Base-by-base conservation (phyloP, 2,113 vertebrate species). In the Grantiella picta region DNA sequence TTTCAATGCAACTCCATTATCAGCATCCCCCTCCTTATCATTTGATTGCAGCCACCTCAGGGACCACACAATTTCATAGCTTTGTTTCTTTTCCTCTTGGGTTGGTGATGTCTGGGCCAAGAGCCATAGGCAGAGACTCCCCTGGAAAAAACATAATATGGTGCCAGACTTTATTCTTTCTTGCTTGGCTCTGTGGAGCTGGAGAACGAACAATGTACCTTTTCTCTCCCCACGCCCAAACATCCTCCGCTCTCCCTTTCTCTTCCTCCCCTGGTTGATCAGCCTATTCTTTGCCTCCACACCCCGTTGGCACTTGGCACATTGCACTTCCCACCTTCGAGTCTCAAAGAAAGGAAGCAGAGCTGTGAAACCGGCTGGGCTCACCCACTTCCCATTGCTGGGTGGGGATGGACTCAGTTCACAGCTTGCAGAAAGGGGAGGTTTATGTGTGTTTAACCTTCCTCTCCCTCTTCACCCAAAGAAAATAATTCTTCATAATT, bases 321-420 rank as follows among this genome's bases (percentile, higher is more conserved):
- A 2, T 81, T 50, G 42, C n/a, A 44, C 56, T 97, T 97, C 91
- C 95, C 95, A 95, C 86, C 96, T 95, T 31, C 0, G 0, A 93
- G 65, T 90, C 93, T 94, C 86, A 93, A 93, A 94, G 94, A 95
- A 89, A 83, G 95, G 95, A 97, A 96, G 38, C 90, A 54, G 90
- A 96, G 72, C 92, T 94, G 92, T 94, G 88, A 96, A 96, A 90
- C 72, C 0, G 2, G 15, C 90, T 61, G 69, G 92, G 70, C 86
- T 95, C 88, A 59, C 93, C 92, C 92, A 83, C 89, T 97, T 97
- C 95, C 95, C 88, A 92, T 93, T 92, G 86, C 90, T 92, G 80
- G 94, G 88, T 86, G 95, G 82, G 53, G 82, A 90, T 83, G 36
- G 60, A 53, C 53, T 81, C 82, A 38, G 56, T 64, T 89, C 90